Conservation (phyloP, 2,113 vertebrate species). For the Oryzias javanicus region DNA sequence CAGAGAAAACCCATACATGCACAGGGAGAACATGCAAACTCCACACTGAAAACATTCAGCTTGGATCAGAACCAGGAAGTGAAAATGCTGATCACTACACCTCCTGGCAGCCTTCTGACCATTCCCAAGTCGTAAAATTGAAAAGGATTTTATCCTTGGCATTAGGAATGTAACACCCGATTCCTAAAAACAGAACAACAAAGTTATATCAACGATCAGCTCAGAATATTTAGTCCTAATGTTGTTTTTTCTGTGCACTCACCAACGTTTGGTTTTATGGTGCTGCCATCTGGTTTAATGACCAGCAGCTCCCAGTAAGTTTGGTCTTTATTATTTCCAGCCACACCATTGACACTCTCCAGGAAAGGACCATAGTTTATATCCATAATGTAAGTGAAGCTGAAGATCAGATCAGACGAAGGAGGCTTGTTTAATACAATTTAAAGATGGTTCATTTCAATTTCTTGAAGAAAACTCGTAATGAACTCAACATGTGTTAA, state of each 20-base stretch:
- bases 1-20: too few species aligned
- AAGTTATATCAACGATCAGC: not conserved
- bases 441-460: too few species aligned
- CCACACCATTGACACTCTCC: constrained; percentile 48
- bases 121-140: constrained; percentile 20
- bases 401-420: constrained; percentile 3
- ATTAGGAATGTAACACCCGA: constrained; percentile 52
- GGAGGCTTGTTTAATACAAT: too few species aligned
- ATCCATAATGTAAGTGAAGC: constrained; percentile 35
- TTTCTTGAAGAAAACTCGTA: too few species aligned
- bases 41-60: too few species aligned
- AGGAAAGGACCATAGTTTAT: constrained; percentile 43
- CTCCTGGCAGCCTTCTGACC: constrained; percentile 1
- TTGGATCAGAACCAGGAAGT: too few species aligned
- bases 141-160: constrained; percentile 37
- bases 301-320: constrained; percentile 58
- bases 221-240: too few species aligned
- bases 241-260: constrained; percentile 8
- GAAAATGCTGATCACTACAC: too few species aligned
- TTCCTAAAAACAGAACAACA: constrained; percentile 35
- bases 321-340: constrained; percentile 2
- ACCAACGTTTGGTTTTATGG: constrained; percentile 38
- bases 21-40: too few species aligned
- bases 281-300: not conserved
- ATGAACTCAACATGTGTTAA: too few species aligned